Percentiles rank a stretch among this genome's conserved stretches.
phyloP scores from a whole-genome alignment of 2,888 invertebrate genomes.

The Polyommatus icarus region DNA sequence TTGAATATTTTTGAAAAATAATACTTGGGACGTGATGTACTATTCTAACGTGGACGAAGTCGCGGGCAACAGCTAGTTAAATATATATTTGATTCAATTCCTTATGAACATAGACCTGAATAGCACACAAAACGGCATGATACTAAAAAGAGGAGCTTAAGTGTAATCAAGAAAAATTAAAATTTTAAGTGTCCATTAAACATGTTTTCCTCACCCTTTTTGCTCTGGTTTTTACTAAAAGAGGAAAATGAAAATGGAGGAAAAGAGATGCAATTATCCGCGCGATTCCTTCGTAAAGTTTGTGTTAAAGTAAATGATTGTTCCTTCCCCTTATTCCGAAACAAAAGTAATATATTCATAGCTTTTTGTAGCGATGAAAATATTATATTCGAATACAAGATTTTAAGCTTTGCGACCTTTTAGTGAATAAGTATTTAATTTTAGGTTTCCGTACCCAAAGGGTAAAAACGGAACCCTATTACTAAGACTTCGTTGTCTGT shows the following conservation, averaged over 20 bases:
- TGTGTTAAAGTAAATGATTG: constrained; percentile 20
- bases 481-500: too few relatives aligned
- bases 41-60: too few relatives aligned
- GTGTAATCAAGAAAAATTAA: background rate
- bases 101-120: too few relatives aligned
- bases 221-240: background rate
- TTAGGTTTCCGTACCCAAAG: too few relatives aligned
- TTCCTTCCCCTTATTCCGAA: constrained; percentile 19
- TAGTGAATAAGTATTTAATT: constrained; percentile 1
- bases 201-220: constrained; percentile 1
- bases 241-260: constrained; percentile 2
- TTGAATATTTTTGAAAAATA: too few relatives aligned
- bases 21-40: too few relatives aligned
- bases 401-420: constrained; percentile 16
- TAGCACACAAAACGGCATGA: too few relatives aligned
- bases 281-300: constrained; percentile 13
- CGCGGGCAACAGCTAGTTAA: too few relatives aligned
- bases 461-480: too few relatives aligned
- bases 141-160: too few relatives aligned
- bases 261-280: background rate
- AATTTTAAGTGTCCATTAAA: background rate
- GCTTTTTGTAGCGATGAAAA: constrained; percentile 23
- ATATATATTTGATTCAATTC: too few relatives aligned
- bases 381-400: constrained; percentile 20
- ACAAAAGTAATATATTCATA: constrained; percentile 29